These are phyloP conservation scores for Mythimna loreyi DNA, from an alignment of 2,888 invertebrate genomes.

Conservation along the genomic window DNA sequence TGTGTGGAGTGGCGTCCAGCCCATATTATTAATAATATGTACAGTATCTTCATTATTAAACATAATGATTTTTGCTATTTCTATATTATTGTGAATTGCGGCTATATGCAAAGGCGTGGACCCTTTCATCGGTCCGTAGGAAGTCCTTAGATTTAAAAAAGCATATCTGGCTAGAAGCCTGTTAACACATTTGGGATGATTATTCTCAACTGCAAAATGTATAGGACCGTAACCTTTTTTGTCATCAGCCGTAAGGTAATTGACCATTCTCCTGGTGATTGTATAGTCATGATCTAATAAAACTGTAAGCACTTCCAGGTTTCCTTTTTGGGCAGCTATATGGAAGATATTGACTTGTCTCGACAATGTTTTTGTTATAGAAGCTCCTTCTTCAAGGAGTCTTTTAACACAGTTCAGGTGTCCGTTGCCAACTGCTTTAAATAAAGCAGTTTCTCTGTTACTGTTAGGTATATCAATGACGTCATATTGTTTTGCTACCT, in stretches of 20 bases:
- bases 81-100: constrained; percentile 74
- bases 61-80: constrained; percentile 75
- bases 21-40: constrained; percentile 45
- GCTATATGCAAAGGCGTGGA: constrained; percentile 81
- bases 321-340: constrained; percentile 78
- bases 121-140: constrained; percentile 62
- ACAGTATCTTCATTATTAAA: constrained; percentile 76
- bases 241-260: constrained; percentile 67
- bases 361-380: constrained; percentile 68
- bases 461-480: constrained; percentile 72
- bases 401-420: constrained; percentile 78
- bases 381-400: constrained; percentile 81
- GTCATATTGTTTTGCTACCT: constrained; percentile 58
- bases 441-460: constrained; percentile 81
- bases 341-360: constrained; percentile 85
- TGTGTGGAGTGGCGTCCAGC: constrained; percentile 72
- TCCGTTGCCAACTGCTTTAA: constrained; percentile 78
- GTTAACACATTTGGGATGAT: constrained; percentile 72
- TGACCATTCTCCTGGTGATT: constrained; percentile 69
- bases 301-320: constrained; percentile 85
- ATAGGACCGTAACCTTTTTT: constrained; percentile 62
- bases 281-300: constrained; percentile 81
- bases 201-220: constrained; percentile 65
- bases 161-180: constrained; percentile 65
- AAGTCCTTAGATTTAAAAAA: constrained; percentile 51